Conservation (phyloP, 2,113 vertebrate species). For the Tor tambroides region DNA sequence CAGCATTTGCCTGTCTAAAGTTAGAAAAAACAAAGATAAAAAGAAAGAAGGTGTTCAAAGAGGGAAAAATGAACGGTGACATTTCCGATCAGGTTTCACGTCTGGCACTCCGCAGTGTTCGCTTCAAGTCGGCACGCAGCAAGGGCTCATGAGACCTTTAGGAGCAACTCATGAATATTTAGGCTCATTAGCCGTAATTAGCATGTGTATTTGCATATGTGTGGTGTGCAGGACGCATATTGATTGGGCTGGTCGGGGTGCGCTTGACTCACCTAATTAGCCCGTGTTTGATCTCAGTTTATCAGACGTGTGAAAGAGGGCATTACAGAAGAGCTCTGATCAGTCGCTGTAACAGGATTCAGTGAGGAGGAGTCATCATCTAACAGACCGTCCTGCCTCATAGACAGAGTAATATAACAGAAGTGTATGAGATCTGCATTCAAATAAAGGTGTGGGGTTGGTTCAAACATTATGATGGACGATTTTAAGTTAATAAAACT, state of each 20-base stretch:
- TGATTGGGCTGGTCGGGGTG: conserved; percentile 57
- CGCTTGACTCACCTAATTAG: conserved; percentile 49
- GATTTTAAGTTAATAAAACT: background rate
- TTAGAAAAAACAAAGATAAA: background rate
- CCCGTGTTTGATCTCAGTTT: conserved; percentile 56
- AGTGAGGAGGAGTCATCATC: background rate
- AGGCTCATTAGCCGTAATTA: conserved; percentile 75
- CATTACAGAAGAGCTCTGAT: background rate
- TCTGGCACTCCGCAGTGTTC: conserved; percentile 42
- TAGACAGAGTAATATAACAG: background rate
- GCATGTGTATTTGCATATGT: conserved; percentile 76
- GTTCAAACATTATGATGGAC: background rate
- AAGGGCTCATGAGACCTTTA: conserved; percentile 66
- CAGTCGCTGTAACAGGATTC: conserved; percentile 18
- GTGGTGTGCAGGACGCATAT: conserved; percentile 68
- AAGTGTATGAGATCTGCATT: conserved; percentile 17
- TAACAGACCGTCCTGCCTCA: background rate
- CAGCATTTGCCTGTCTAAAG: background rate
- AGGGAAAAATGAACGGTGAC: conserved; percentile 21
- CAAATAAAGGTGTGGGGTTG: background rate
- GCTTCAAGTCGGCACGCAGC: conserved; percentile 57
- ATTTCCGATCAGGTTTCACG: conserved; percentile 10
- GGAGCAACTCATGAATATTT: conserved; percentile 76
- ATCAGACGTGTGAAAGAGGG: conserved; percentile 36
- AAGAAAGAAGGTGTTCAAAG: conserved; percentile 24